Evolutionary conservation across 1,140 invertebrate genomes (phyloP).

Genomic region (Drosophila tropicalis): DNA sequence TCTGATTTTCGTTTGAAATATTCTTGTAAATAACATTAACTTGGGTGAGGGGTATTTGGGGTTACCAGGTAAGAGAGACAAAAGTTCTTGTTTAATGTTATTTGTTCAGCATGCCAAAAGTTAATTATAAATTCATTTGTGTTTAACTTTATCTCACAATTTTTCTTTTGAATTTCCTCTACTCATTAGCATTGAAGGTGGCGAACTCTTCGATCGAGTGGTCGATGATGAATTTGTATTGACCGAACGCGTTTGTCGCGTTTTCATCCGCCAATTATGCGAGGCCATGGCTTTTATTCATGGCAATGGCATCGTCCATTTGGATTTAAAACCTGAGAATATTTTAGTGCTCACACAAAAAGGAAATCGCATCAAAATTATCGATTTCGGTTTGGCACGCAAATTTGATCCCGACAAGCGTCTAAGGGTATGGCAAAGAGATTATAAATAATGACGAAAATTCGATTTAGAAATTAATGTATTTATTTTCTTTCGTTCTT

Average conservation of each 20-base stretch:
- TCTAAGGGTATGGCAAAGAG: constrained; percentile 84
- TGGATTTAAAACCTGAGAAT: constrained; percentile 99
- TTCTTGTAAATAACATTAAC: constrained; percentile 76
- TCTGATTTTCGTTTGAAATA: constrained; percentile 74
- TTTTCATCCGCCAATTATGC: constrained; percentile 98
- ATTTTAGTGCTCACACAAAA: constrained; percentile 97
- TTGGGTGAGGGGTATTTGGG: constrained; percentile 13
- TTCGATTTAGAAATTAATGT: not conserved
- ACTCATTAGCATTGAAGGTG: constrained; percentile 93
- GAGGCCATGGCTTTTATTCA: constrained; percentile 99
- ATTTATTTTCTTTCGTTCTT: constrained; percentile 36
- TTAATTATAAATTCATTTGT: not conserved
- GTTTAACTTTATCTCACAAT: not conserved
- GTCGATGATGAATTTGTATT: constrained; percentile 99
- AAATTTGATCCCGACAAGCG: constrained; percentile 96
- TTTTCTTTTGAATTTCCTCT: not conserved
- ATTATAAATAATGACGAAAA: not conserved
- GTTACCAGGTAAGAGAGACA: constrained; percentile 45
- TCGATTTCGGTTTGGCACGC: constrained; percentile 97
- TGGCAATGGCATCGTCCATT: constrained; percentile 95
- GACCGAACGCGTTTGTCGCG: constrained; percentile 96
- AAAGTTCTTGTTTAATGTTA: constrained; percentile 38
- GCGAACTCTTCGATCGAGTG: constrained; percentile 98
- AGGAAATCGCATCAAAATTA: constrained; percentile 98
- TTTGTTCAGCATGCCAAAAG: constrained; percentile 3